phyloP scores from a whole-genome alignment of 2,113 vertebrate genomes.

The Syngnathus floridae region DNA sequence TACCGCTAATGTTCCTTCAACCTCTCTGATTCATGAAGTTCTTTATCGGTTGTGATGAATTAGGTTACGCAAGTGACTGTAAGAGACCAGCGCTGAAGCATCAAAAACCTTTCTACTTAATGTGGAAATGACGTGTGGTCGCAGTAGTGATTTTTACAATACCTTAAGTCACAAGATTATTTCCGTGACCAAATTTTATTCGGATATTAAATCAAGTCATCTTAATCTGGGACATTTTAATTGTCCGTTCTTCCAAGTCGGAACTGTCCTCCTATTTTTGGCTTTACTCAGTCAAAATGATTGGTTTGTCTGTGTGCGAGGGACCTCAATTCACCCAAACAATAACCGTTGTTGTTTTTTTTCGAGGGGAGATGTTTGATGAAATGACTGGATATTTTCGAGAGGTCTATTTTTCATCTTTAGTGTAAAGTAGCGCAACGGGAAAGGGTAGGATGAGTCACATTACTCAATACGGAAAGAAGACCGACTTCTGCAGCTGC shows the following conservation, averaged over 20 bases:
- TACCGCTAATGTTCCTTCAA: slow-evolving; percentile 1
- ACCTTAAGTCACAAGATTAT: too few species aligned
- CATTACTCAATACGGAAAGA: slow-evolving; percentile 12
- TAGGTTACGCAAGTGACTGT: slow-evolving; percentile 23
- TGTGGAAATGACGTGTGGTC: too few species aligned
- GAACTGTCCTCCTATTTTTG: background rate
- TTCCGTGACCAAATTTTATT: too few species aligned
- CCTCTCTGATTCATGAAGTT: slow-evolving; percentile 1
- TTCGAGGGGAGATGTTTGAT: slow-evolving; percentile 13
- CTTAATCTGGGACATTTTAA: too few species aligned
- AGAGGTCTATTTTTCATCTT: slow-evolving; percentile 16
- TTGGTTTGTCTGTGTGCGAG: background rate
- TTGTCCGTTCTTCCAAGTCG: background rate
- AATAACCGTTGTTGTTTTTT: background rate
- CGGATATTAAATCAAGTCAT: too few species aligned
- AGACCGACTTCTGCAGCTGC: slow-evolving; percentile 19
- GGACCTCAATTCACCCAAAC: background rate
- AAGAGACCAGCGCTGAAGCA: background rate
- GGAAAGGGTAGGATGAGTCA: slow-evolving; percentile 10
- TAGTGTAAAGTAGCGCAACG: slow-evolving; percentile 28
- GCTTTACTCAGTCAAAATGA: background rate
- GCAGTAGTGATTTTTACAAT: background rate
- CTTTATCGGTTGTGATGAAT: slow-evolving; percentile 16
- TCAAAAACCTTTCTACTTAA: background rate
- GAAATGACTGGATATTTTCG: slow-evolving; percentile 18